These are phyloP conservation scores for Napeogenes inachia DNA, from an alignment of 2,888 invertebrate species.

Conservation along the genomic window DNA sequence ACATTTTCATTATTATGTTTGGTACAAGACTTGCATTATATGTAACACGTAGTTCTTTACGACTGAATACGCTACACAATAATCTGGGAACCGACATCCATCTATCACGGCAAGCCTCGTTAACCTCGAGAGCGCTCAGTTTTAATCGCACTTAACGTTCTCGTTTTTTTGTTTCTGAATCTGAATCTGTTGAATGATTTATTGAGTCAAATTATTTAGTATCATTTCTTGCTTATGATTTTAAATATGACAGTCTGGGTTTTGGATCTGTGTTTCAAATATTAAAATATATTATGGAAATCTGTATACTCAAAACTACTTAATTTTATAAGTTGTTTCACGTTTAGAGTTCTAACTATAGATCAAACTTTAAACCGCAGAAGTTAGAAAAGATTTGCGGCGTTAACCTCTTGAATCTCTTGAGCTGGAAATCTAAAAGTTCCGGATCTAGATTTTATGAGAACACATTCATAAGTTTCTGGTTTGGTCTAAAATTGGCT, in stretches of 20 bases:
- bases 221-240: constrained; percentile 13
- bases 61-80: constrained; percentile 12
- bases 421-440: constrained; percentile 17
- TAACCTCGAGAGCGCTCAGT: constrained; percentile 46
- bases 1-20: neutral
- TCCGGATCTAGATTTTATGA: constrained; percentile 18
- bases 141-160: constrained; percentile 47
- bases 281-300: neutral
- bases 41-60: neutral
- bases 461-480: constrained; percentile 5
- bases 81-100: constrained; percentile 38
- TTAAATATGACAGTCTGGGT: neutral
- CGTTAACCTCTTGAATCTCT: constrained; percentile 4
- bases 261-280: neutral
- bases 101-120: constrained; percentile 54
- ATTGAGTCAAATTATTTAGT: constrained; percentile 43
- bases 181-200: constrained; percentile 38
- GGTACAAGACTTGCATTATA: neutral
- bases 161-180: constrained; percentile 40
- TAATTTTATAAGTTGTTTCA: neutral
- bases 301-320: too few relatives aligned
- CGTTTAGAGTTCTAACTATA: neutral
- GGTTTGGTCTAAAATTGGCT: constrained; percentile 3
- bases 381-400: constrained; percentile 4
- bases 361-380: constrained; percentile 4